Conservation (phyloP, 2,888 invertebrate species). For the Rhamphomyia laevipes region DNA sequence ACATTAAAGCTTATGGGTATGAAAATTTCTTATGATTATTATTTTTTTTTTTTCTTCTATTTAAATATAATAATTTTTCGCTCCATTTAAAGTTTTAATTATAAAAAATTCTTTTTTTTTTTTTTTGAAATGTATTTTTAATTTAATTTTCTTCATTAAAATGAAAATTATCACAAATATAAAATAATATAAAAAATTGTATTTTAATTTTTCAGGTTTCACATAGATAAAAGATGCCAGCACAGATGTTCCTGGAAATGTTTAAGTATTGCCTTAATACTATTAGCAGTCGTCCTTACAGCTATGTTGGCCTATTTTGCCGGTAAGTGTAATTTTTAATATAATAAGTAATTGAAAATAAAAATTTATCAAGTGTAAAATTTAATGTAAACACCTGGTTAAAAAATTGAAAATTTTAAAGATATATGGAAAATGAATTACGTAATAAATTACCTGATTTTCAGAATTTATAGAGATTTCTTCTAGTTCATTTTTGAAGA, state of each 20-base stretch:
- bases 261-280: conserved; percentile 84
- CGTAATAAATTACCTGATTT: too few species aligned
- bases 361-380: too few species aligned
- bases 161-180: too few species aligned
- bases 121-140: background rate
- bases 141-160: background rate
- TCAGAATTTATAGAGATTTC: too few species aligned
- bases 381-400: too few species aligned
- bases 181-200: too few species aligned
- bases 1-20: too few species aligned
- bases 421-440: too few species aligned
- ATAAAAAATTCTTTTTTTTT: background rate
- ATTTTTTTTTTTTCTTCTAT: background rate
- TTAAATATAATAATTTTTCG: background rate
- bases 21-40: too few species aligned
- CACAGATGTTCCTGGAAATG: conserved; percentile 96
- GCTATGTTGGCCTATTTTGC: conserved; percentile 93
- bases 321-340: conserved; percentile 55
- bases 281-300: conserved; percentile 78
- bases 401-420: too few species aligned
- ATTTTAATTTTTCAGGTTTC: conserved; percentile 46
- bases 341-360: background rate
- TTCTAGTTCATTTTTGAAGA: too few species aligned
- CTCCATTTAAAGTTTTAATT: background rate
- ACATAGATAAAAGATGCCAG: conserved; percentile 88